phyloP scores from a whole-genome alignment of 2,797 vertebrate genomes.

The Scolopax bukidnonensis region DNA sequence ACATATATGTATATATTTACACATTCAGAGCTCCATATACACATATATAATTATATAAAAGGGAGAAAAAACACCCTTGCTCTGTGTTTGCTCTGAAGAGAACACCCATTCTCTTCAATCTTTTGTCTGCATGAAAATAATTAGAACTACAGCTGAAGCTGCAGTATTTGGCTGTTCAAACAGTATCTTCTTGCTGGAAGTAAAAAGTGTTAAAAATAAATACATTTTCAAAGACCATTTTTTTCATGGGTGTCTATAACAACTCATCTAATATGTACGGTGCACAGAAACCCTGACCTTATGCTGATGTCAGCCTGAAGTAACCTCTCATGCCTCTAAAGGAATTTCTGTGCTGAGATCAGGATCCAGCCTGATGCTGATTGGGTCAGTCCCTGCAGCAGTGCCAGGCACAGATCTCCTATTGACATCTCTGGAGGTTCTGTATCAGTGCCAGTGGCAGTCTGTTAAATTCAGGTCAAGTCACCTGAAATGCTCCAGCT shows the following conservation, averaged over 20 bases:
- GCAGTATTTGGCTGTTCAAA: neutral
- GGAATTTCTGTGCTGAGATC: constrained; percentile 14
- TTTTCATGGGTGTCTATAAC: constrained; percentile 21
- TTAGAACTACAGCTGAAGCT: neutral
- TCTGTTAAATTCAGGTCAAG: constrained; percentile 57
- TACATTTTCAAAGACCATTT: neutral
- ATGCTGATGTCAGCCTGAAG: neutral
- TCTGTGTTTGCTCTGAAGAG: neutral
- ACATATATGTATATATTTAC: neutral
- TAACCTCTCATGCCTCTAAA: neutral
- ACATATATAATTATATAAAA: neutral
- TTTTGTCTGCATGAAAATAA: neutral
- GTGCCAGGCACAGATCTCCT: neutral
- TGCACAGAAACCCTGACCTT: constrained; percentile 9
- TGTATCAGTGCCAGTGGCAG: neutral
- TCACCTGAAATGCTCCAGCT: constrained; percentile 66
- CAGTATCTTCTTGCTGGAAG: neutral
- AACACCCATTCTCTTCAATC: neutral
- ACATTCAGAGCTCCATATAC: neutral
- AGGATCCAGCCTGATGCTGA: neutral
- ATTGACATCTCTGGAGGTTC: neutral
- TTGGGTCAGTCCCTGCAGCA: neutral
- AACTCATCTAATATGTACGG: constrained; percentile 61
- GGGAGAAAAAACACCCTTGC: neutral
- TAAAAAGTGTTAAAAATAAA: constrained; percentile 5